A percentile compares a stretch with the other conserved stretches of the same genome.
Evolutionary conservation across 1,140 invertebrate species (phyloP).

Genomic region (Riptortus pedestris): DNA sequence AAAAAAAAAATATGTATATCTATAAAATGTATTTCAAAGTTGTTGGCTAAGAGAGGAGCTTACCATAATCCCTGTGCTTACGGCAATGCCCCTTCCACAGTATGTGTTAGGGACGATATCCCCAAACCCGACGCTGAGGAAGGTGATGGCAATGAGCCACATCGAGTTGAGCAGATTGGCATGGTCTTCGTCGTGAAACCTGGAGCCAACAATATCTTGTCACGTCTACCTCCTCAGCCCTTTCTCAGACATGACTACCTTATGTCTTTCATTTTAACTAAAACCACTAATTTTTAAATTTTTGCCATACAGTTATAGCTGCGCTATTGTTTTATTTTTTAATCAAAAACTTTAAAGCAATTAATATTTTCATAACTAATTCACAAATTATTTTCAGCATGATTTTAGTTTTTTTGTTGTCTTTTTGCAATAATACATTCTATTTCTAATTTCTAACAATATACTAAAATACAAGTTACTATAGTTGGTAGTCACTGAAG

Average conservation of each 20-base stretch:
- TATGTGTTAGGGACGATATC: slow-evolving; percentile 99
- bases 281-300: not conserved
- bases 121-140: slow-evolving; percentile 97
- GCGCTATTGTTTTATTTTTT: no score
- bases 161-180: slow-evolving; percentile 95
- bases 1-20: not conserved
- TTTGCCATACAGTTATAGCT: no score
- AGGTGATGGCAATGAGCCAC: slow-evolving; percentile 97
- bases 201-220: slow-evolving; percentile 36
- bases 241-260: slow-evolving; percentile 34
- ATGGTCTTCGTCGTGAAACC: slow-evolving; percentile 93
- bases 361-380: no score
- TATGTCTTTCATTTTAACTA: no score
- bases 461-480: no score
- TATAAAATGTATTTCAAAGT: no score
- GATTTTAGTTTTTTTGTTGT: no score
- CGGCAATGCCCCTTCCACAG: slow-evolving; percentile 94
- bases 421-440: no score
- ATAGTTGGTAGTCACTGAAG: no score
- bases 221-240: not conserved
- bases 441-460: no score
- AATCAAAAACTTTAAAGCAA: no score
- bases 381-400: no score
- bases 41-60: slow-evolving; percentile 37
- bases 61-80: slow-evolving; percentile 98